These are phyloP conservation scores for Aptenodytes forsteri DNA, from an alignment of 2,113 vertebrate species.

Conservation along the genomic window DNA sequence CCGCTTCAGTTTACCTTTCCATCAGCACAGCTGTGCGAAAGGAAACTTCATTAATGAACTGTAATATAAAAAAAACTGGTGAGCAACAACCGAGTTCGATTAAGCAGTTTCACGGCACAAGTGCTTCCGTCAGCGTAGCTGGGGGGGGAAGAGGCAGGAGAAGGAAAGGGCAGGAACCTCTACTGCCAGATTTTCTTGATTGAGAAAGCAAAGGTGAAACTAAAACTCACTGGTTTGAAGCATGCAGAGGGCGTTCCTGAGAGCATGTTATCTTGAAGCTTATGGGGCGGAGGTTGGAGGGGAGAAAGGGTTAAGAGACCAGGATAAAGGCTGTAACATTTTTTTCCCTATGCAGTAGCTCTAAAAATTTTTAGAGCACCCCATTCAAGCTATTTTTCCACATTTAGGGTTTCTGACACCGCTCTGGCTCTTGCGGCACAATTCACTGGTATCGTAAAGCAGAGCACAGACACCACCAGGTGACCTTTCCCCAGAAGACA, in stretches of 20 bases:
- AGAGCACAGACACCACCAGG: no score
- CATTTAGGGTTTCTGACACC: no score
- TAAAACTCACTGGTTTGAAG: neutral
- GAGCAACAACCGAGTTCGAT: neutral
- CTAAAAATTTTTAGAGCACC: neutral
- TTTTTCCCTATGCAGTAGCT: neutral
- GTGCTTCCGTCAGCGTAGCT: fast-evolving
- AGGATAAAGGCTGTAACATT: neutral
- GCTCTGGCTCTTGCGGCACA: fast-evolving
- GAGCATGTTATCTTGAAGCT: fast-evolving
- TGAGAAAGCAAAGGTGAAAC: neutral
- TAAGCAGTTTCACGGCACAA: fast-evolving
- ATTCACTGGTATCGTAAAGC: fast-evolving
- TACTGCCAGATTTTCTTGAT: fast-evolving
- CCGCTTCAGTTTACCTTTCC: neutral
- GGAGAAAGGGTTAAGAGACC: neutral
- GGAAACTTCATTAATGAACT: no score
- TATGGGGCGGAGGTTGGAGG: neutral
- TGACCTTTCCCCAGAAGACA: neutral
- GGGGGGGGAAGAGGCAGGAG: no score
- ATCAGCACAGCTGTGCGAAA: no score
- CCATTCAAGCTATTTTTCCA: neutral
- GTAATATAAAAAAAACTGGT: fast-evolving
- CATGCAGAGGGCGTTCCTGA: fast-evolving
- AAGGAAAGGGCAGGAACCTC: neutral